Evolutionary conservation across 2,113 vertebrate species (phyloP), one percentile per base, ranked within the genome.

Genomic region (Xyliphius kryptos): DNA sequence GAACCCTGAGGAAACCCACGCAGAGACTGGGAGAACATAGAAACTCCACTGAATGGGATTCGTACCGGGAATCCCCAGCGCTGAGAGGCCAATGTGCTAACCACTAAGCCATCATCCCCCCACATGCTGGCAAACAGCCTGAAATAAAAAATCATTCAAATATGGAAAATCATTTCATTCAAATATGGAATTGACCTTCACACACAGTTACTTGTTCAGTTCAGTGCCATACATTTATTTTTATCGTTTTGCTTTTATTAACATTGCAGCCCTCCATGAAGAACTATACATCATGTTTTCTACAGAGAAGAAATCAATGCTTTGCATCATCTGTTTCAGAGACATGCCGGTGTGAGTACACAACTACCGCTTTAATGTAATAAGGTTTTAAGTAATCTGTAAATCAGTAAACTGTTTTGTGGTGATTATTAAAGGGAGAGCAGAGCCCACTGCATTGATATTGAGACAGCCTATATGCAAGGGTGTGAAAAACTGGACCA

Each of bases 261-360:
- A 51, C 36, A 68, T 61, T 19, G 0, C 81, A 96, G 95, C 87
- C 1, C 90, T 94, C 52, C 95, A 97, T 0, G 84, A 90, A n/a
- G 93, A 97, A 75, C 89, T 91, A 64, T 95, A 90, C 84, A 93
- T 98, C 82, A 90, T 98, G 83, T 97, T 96, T 80, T 96, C 93
- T 41, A 94, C 92, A 0, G 90, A 97, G 77, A 95, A 92, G 66
- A 95, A 91, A 76, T 93, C 91, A 14, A 91, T 97, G 91, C 86
- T 97, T 20, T 97, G 95, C 73, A 96, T 97, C 81, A 93, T 92
- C 76, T 98, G 95, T 79, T 97, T 97, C 87, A 87, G 92, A 74
- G 95, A 98, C 81, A 92, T 92, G 91, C 92, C 92, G 77, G 88
- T 92, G 93, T 97, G 74, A 83, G 94, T 80, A 3, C 61, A 20